Conservation (phyloP, 2,888 invertebrate species). For the Pasiphila rectangulata region DNA sequence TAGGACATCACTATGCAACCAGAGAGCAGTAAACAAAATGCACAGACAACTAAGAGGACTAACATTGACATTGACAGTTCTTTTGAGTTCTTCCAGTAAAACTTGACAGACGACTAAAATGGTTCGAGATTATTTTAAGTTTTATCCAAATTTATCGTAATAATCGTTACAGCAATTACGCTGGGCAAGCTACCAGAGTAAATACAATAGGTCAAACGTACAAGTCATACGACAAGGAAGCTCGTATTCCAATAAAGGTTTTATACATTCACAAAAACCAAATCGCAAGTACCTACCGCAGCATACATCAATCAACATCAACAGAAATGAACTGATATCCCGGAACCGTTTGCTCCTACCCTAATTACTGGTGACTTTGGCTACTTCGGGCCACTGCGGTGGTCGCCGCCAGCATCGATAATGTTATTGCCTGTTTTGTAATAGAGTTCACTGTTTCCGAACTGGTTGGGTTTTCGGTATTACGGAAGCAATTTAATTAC, state of each 20-base stretch:
- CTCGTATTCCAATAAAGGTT: no score
- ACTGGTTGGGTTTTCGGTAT: constrained; percentile 9
- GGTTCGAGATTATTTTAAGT: no score
- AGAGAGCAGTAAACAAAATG: no score
- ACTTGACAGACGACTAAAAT: no score
- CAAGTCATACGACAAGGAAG: background rate
- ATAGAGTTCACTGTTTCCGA: constrained; percentile 19
- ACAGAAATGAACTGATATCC: constrained; percentile 31
- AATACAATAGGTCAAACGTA: no score
- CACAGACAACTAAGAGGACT: no score
- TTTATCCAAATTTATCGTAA: no score
- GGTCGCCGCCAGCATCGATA: constrained; percentile 42
- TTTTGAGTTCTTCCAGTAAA: no score
- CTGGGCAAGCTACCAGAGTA: no score
- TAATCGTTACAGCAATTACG: no score
- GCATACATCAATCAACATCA: constrained; percentile 33
- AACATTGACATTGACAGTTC: no score
- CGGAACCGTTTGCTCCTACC: constrained; percentile 54
- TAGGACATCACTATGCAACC: no score
- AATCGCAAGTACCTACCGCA: constrained; percentile 27
- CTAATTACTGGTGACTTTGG: constrained; percentile 52
- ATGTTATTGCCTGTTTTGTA: constrained; percentile 31
- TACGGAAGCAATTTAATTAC: constrained; percentile 11
- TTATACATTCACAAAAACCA: background rate
- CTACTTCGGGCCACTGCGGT: constrained; percentile 38